A percentile compares a stretch with the other conserved stretches of the same genome.
Evolutionary conservation across 2,888 invertebrate genomes (phyloP).

Genomic region (Standfussiana lucernea): DNA sequence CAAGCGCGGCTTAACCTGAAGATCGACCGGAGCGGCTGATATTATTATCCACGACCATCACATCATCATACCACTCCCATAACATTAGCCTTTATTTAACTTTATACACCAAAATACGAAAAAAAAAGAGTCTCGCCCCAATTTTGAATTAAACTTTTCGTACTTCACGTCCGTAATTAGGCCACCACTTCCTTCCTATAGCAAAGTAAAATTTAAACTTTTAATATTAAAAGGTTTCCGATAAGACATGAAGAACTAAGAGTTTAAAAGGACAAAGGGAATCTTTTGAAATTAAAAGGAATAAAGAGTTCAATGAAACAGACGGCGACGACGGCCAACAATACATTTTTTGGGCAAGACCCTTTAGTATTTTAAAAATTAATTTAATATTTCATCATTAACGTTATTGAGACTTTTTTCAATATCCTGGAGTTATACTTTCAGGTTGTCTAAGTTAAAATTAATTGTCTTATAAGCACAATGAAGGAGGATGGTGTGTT

Average conservation of each 20-base stretch:
- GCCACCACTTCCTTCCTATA: constrained; percentile 41
- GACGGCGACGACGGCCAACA: background rate
- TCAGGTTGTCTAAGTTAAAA: too few species aligned
- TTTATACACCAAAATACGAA: too few species aligned
- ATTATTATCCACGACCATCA: background rate
- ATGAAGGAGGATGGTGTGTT: background rate
- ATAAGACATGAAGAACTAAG: constrained; percentile 41
- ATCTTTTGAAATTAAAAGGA: constrained; percentile 36
- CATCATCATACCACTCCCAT: background rate
- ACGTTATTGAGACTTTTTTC: background rate
- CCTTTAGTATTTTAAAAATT: constrained; percentile 26
- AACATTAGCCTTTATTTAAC: background rate
- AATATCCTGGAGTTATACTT: background rate
- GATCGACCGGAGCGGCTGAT: background rate
- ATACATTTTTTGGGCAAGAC: constrained; percentile 7
- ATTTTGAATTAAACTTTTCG: constrained; percentile 38
- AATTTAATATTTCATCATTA: constrained; percentile 7
- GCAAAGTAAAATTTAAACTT: constrained; percentile 37
- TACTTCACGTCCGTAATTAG: constrained; percentile 34
- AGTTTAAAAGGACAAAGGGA: constrained; percentile 13
- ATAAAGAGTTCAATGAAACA: constrained; percentile 20
- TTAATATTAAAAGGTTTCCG: constrained; percentile 53
- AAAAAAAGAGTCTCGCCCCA: too few species aligned
- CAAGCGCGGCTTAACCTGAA: background rate
- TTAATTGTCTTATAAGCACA: background rate